Percentiles rank a stretch among this genome's conserved stretches.
Evolutionary conservation across 2,888 invertebrate species (phyloP).

Genomic region (Zhengitettix transpicula): DNA sequence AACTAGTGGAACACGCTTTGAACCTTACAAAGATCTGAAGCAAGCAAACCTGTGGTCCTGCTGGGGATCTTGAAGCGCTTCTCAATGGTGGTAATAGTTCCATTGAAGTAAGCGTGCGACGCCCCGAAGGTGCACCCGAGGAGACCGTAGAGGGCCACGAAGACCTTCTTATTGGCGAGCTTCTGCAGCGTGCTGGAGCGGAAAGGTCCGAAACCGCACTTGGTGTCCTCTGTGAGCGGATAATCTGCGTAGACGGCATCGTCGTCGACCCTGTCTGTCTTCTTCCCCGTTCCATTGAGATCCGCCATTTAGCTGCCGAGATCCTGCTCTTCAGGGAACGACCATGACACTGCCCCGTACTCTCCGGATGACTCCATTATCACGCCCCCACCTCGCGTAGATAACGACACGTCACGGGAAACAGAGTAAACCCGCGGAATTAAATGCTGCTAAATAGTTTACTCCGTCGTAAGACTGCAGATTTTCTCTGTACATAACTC

Average conservation of each 20-base stretch:
- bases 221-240: constrained; percentile 41
- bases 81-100: constrained; percentile 56
- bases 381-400: too few species aligned
- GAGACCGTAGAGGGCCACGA: constrained; percentile 45
- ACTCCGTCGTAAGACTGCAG: too few species aligned
- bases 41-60: constrained; percentile 40
- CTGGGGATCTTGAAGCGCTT: constrained; percentile 58
- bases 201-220: constrained; percentile 45
- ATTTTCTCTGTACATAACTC: constrained; percentile 39
- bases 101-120: constrained; percentile 52
- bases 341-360: too few species aligned
- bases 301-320: too few species aligned
- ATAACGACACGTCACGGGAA: constrained; percentile 15
- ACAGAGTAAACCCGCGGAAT: too few species aligned
- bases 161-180: constrained; percentile 38
- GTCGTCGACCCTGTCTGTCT: neutral
- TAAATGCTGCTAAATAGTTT: too few species aligned
- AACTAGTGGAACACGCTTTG: too few species aligned
- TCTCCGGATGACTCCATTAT: too few species aligned
- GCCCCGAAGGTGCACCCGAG: constrained; percentile 51
- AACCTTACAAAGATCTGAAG: too few species aligned
- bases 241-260: constrained; percentile 32
- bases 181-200: constrained; percentile 38
- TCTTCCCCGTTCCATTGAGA: neutral
- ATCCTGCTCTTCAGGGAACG: too few species aligned